Evolutionary conservation across 2,113 vertebrate species (phyloP).

Genomic region (Hippotragus niger): DNA sequence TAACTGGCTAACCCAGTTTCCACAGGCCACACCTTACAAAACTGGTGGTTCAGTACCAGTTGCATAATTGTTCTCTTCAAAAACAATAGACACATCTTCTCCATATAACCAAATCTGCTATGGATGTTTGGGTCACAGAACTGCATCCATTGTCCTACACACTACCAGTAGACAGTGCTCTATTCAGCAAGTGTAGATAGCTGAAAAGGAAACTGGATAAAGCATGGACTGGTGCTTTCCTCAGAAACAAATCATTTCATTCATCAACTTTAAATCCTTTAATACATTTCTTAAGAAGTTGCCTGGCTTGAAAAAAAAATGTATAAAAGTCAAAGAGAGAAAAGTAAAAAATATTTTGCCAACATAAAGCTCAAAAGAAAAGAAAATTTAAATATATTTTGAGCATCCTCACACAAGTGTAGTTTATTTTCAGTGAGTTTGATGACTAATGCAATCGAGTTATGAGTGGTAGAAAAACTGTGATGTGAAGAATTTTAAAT

Average conservation of each 20-base stretch:
- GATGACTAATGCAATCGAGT: conserved; percentile 21
- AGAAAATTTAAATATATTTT: conserved; percentile 6
- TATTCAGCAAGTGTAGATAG: not conserved
- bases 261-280: not conserved
- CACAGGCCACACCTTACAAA: not conserved
- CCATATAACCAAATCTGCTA: not conserved
- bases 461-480: conserved; percentile 21
- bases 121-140: not conserved
- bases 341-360: conserved; percentile 30
- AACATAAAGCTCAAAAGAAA: conserved; percentile 28
- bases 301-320: not conserved
- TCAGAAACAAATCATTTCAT: not conserved
- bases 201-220: not conserved
- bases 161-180: not conserved
- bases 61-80: not conserved
- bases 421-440: conserved; percentile 19
- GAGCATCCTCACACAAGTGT: not conserved
- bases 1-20: not conserved
- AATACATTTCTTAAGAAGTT: not conserved
- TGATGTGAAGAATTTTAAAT: conserved; percentile 7
- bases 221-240: not conserved
- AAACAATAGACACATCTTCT: not conserved
- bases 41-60: not conserved
- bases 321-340: not conserved
- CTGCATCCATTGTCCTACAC: not conserved